Evolutionary conservation across 1,140 invertebrate species (phyloP).

Genomic region (Ladona fulva): DNA sequence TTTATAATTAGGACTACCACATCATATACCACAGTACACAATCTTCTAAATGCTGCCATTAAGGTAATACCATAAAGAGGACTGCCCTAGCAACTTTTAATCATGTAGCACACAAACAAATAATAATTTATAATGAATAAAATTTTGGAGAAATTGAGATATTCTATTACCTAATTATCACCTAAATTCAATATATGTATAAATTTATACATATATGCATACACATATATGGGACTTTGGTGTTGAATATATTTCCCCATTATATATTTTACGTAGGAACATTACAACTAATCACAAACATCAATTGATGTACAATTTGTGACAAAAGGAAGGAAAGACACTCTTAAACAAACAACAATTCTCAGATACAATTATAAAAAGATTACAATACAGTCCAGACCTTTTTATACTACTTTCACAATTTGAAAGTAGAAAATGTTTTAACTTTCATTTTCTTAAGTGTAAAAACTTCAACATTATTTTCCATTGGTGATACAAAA

Average conservation of each 20-base stretch:
- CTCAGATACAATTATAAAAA: not conserved
- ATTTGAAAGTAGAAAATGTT: too few species aligned
- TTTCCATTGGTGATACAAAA: too few species aligned
- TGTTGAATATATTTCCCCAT: not conserved
- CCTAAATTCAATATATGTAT: not conserved
- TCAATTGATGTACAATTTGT: not conserved
- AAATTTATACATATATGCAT: not conserved
- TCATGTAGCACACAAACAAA: not conserved
- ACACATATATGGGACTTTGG: not conserved
- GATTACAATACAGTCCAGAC: not conserved
- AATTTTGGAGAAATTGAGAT: not conserved
- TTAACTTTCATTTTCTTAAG: too few species aligned
- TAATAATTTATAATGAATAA: not conserved
- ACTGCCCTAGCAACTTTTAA: not conserved
- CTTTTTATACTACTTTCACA: too few species aligned
- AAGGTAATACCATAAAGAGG: too few species aligned
- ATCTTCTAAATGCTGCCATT: too few species aligned
- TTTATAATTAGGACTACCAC: conserved; percentile 3
- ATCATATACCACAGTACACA: not conserved
- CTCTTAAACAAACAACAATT: not conserved
- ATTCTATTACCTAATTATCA: not conserved
- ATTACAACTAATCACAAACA: conserved; percentile 2
- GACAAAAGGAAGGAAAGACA: not conserved
- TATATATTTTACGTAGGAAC: not conserved
- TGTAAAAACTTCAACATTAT: too few species aligned